Conservation (phyloP, 2,888 invertebrate genomes). For the Trichopria drosophilae region DNA sequence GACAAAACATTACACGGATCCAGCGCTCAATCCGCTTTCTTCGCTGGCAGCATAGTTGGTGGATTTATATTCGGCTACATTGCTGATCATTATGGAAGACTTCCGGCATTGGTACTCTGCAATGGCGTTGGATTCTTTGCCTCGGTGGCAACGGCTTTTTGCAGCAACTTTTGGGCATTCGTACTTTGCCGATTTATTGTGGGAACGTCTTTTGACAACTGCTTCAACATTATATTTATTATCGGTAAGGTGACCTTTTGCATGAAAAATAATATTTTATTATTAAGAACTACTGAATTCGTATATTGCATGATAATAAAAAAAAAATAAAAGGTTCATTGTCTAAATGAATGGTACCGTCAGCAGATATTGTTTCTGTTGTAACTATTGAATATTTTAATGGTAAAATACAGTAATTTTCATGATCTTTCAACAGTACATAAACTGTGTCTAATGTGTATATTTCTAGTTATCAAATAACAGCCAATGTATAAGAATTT, state of each 20-base stretch:
- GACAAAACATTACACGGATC: constrained; percentile 77
- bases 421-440: too few species aligned
- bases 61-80: constrained; percentile 85
- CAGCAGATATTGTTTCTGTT: too few species aligned
- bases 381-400: too few species aligned
- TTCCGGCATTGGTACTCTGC: constrained; percentile 81
- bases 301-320: too few species aligned
- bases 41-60: constrained; percentile 85
- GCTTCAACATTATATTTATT: constrained; percentile 90
- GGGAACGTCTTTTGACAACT: constrained; percentile 86
- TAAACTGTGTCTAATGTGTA: too few species aligned
- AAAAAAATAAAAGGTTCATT: too few species aligned
- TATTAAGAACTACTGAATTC: too few species aligned
- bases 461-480: too few species aligned
- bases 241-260: constrained; percentile 66
- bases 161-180: constrained; percentile 76
- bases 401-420: too few species aligned
- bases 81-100: constrained; percentile 82
- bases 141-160: constrained; percentile 76
- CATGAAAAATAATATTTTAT: constrained; percentile 2
- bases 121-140: constrained; percentile 75
- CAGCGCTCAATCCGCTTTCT: constrained; percentile 83
- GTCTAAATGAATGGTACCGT: too few species aligned
- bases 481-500: too few species aligned
- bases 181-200: constrained; percentile 79